Evolutionary conservation across 2,888 invertebrate genomes (phyloP), one percentile per base, ranked within the genome.

Genomic region (Sesamia inferens): DNA sequence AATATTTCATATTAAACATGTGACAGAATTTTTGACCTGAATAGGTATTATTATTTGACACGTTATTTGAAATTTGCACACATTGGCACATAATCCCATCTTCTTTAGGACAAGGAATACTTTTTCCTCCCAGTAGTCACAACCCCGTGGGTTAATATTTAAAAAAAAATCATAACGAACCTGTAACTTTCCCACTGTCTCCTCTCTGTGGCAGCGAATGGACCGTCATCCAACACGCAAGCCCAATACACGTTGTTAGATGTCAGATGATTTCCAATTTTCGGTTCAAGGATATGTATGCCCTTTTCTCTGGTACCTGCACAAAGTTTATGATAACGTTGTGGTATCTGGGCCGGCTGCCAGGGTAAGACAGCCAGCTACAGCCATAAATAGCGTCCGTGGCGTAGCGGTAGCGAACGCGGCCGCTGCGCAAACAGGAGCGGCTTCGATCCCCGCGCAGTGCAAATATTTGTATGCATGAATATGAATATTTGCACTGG

Each of bases 101-200:
- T 11, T 44, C 16, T 47, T 47, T 47, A 47, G 13, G 13, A 24
- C 7, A 47, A 11, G 47, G 19, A 6, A 63, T 47, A 16, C 7
- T 63, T 63, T 62, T 47, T 63, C 16, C 19, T 51, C 51, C 51
- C 19, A 51, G 19, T 51, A 51, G 51, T 51, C 51, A 51, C 51
- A 10, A 10, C 10, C 10, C 51, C 51, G 51, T n/a, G 10, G n/a
- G n/a, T n/a, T 51, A 54, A n/a, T 54, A 51, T 19, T 51, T 19
- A n/a, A n/a, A 19, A 10, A 10, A 51, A 51, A 8, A 51, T 1
- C 51, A n/a, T n/a, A n/a, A 19, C 19, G 10, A 8, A 1, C 10
- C 19, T 10, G 4, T 51, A 51, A 51, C 11, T 1, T 11, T n/a
- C n/a, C 51, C 51, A 54, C 51, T 54, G n/a, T 10, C 51, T 54